These are phyloP conservation scores for Tachypleus tridentatus DNA, from an alignment of 1,140 invertebrate genomes.

Conservation along the genomic window DNA sequence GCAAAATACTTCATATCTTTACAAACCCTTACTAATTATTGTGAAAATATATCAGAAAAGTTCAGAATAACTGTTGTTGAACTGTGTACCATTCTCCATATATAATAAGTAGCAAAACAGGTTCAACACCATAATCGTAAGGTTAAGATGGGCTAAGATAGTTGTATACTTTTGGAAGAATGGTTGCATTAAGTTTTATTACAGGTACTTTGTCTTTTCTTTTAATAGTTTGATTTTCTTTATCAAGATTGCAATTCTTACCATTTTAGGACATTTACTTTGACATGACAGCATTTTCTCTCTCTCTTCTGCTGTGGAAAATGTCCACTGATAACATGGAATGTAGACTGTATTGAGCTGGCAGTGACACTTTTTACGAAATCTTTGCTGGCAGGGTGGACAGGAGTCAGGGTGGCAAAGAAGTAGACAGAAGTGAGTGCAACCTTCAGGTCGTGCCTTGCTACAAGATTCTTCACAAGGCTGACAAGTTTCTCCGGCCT, in stretches of 20 bases:
- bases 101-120: too few relatives aligned
- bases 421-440: slow-evolving; percentile 58
- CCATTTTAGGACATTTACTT: slow-evolving; percentile 73
- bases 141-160: too few relatives aligned
- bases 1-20: too few relatives aligned
- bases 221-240: too few relatives aligned
- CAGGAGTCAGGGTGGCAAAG: slow-evolving; percentile 55
- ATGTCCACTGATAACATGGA: slow-evolving; percentile 51
- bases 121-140: too few relatives aligned
- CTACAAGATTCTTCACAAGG: slow-evolving; percentile 56
- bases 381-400: slow-evolving; percentile 49
- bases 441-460: slow-evolving; percentile 55
- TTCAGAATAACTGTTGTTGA: too few relatives aligned
- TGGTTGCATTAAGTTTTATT: too few relatives aligned
- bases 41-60: too few relatives aligned
- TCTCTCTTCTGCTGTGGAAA: slow-evolving; percentile 37
- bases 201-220: too few relatives aligned
- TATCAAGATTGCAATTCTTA: slow-evolving; percentile 31
- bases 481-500: slow-evolving; percentile 35
- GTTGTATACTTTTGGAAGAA: too few relatives aligned
- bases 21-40: too few relatives aligned
- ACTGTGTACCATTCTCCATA: too few relatives aligned
- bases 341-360: slow-evolving; percentile 56
- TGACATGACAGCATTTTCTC: slow-evolving; percentile 53
- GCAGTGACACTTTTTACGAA: slow-evolving; percentile 57